phyloP scores from a whole-genome alignment of 2,888 invertebrate species.

The Thecophora atra region DNA sequence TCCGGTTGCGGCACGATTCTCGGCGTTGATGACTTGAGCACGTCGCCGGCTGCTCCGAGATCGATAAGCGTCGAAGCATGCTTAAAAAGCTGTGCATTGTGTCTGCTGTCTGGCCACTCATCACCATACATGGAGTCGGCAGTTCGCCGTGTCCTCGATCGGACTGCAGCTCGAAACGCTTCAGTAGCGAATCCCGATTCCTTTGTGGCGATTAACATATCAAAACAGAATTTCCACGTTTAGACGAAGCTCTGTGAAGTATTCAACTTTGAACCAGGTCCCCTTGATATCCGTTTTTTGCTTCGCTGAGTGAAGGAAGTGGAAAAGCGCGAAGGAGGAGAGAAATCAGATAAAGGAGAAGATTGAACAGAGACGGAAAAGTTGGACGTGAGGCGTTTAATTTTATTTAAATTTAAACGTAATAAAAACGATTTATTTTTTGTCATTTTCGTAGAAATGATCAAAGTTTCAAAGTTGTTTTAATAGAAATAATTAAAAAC shows the following conservation, averaged over 20 bases:
- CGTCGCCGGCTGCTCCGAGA: background rate
- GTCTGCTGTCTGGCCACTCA: conserved; percentile 16
- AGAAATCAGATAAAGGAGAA: too few species aligned
- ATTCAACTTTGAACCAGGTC: conserved; percentile 18
- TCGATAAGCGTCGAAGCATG: conserved; percentile 12
- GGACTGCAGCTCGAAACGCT: conserved; percentile 5
- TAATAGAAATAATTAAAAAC: too few species aligned
- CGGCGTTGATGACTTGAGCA: conserved; percentile 22
- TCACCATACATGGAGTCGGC: conserved; percentile 3
- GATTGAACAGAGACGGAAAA: too few species aligned
- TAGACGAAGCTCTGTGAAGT: conserved; percentile 12
- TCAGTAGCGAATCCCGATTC: conserved; percentile 30
- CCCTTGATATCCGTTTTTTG: background rate
- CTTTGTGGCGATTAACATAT: conserved; percentile 36
- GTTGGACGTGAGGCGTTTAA: too few species aligned
- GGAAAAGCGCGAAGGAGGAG: too few species aligned
- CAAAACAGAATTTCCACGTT: conserved; percentile 11
- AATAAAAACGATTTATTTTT: too few species aligned
- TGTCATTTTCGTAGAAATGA: too few species aligned
- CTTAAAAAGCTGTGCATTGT: background rate
- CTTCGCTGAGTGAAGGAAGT: too few species aligned
- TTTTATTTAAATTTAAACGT: too few species aligned
- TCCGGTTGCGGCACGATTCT: background rate
- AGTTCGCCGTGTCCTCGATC: too few species aligned
- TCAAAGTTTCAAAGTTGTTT: too few species aligned